Percentiles rank a stretch among this genome's conserved stretches.
These are phyloP conservation scores for Seladonia tumulorum DNA, from an alignment of 2,888 invertebrate species.

Conservation along the genomic window DNA sequence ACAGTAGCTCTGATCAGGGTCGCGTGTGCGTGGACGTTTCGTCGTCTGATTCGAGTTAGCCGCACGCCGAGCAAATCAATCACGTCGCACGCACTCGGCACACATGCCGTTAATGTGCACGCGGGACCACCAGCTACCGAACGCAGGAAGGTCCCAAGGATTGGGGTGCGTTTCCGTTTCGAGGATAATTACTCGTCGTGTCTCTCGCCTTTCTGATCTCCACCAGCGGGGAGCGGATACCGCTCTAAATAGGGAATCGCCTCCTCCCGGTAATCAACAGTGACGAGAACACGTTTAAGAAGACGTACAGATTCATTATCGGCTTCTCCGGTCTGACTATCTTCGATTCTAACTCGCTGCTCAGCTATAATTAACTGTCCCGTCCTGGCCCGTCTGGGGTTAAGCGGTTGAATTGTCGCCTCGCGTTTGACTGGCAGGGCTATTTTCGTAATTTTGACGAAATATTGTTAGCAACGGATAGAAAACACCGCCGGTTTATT, in stretches of 20 bases:
- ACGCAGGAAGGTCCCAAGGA: conserved; percentile 67
- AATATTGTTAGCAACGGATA: not conserved
- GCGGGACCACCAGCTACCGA: conserved; percentile 73
- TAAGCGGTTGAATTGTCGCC: not conserved
- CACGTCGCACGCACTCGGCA: conserved; percentile 81
- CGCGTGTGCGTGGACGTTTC: conserved; percentile 15
- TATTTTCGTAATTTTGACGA: conserved; percentile 25
- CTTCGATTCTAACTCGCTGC: conserved; percentile 14
- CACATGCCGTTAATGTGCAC: conserved; percentile 82
- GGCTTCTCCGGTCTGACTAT: not conserved
- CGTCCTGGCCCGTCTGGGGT: not conserved
- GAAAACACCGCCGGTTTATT: not conserved
- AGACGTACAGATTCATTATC: conserved; percentile 27
- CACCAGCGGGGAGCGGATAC: not conserved
- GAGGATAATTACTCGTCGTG: conserved; percentile 74
- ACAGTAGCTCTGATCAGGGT: not conserved
- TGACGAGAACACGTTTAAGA: conserved; percentile 22
- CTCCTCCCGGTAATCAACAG: conserved; percentile 24
- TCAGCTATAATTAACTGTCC: conserved; percentile 28
- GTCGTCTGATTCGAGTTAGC: conserved; percentile 72
- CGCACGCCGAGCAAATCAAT: conserved; percentile 81
- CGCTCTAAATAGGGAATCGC: conserved; percentile 40
- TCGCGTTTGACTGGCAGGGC: not conserved
- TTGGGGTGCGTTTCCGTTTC: conserved; percentile 77
- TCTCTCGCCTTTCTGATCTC: conserved; percentile 46